Evolutionary conservation across 1,140 invertebrate genomes (phyloP).

Genomic region (Heliconius nattereri): DNA sequence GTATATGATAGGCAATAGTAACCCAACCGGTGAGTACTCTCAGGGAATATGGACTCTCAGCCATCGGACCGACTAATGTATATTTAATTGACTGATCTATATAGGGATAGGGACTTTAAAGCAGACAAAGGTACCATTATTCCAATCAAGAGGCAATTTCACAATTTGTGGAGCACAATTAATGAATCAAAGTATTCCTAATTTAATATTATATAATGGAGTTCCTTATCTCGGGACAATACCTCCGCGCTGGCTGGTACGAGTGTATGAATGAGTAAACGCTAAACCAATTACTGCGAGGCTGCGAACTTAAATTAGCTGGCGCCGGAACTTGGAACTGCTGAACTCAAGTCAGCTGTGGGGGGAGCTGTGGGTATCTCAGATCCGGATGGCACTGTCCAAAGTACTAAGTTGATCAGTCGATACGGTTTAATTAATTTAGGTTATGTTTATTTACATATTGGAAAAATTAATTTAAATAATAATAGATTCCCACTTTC

Average conservation of each 20-base stretch:
- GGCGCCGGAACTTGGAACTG: neutral
- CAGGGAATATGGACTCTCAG: no score
- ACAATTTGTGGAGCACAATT: slow-evolving; percentile 36
- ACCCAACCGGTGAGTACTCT: no score
- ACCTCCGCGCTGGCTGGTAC: slow-evolving; percentile 24
- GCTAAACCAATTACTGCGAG: slow-evolving; percentile 46
- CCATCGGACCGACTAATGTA: no score
- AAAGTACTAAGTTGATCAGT: neutral
- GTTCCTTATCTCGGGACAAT: slow-evolving; percentile 39
- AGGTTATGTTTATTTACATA: neutral
- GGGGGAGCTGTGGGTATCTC: neutral
- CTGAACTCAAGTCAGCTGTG: neutral
- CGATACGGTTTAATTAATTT: neutral
- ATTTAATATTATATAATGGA: slow-evolving; percentile 47
- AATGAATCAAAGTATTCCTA: slow-evolving; percentile 43
- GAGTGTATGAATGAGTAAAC: slow-evolving; percentile 44
- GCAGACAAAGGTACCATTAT: slow-evolving; percentile 31
- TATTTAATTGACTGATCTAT: slow-evolving; percentile 41
- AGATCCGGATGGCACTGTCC: neutral
- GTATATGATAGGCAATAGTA: no score
- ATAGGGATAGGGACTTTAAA: slow-evolving; percentile 35
- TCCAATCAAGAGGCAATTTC: slow-evolving; percentile 36
- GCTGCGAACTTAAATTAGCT: slow-evolving; percentile 52
- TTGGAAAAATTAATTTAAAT: no score
- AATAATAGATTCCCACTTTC: no score